These are phyloP conservation scores for Myzus persicae DNA, from an alignment of 1,140 invertebrate genomes.

Conservation along the genomic window DNA sequence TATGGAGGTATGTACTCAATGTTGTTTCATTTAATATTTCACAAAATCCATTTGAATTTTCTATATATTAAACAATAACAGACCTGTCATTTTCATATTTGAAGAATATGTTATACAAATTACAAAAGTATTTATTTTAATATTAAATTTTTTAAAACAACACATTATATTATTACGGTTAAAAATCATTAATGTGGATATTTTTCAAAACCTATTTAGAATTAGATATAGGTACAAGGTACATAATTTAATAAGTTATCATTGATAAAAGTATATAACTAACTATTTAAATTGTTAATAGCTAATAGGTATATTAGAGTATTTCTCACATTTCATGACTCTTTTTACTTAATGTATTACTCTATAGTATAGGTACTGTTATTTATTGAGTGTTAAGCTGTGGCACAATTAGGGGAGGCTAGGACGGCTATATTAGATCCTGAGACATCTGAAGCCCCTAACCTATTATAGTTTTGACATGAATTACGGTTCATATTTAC, in stretches of 20 bases:
- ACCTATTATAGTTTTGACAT: too few species aligned
- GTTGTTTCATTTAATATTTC: neutral
- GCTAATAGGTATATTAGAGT: too few species aligned
- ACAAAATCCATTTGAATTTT: neutral
- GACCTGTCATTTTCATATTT: neutral
- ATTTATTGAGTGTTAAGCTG: too few species aligned
- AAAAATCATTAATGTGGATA: too few species aligned
- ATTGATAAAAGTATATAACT: too few species aligned
- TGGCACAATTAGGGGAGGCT: too few species aligned
- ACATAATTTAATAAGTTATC: too few species aligned
- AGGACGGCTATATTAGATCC: neutral
- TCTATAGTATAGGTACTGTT: too few species aligned
- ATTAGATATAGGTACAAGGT: too few species aligned
- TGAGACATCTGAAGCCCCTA: neutral
- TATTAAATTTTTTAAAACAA: neutral
- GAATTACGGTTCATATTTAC: too few species aligned
- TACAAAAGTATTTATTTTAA: neutral
- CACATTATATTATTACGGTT: neutral
- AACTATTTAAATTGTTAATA: too few species aligned
- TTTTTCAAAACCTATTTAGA: too few species aligned
- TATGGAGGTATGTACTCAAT: neutral
- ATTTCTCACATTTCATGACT: neutral
- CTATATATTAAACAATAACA: neutral
- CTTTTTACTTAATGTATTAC: neutral
- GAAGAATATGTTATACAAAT: neutral